Base-by-base conservation (phyloP, 2,797 vertebrate species). In the Octomys mimax region DNA sequence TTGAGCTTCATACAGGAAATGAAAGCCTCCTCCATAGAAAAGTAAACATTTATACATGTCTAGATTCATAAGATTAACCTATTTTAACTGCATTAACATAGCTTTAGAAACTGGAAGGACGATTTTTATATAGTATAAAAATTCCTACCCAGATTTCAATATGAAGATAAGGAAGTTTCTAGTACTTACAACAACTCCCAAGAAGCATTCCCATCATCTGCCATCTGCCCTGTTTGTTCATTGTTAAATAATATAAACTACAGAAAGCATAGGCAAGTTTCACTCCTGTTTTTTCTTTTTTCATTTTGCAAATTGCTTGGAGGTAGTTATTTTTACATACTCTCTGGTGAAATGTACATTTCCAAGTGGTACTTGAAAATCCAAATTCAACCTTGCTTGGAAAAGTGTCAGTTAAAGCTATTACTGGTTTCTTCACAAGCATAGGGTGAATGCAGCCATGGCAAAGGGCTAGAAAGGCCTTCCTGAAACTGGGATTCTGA, bases 1-100 rank as follows among this genome's bases (percentile, higher is more conserved):
- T 81, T 94, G 66, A 92, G n/a, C n/a, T 96, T 92, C 83, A 82
- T n/a, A 87, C 42, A 96, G 57, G 84, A 95, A 73, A 59, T 92
- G 21, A 87, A 86, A 87, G 39, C 77, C 54, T 68, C 11, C 42
- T 91, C n/a, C 91, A 2, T 80, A 78, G 82, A 80, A 80, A 95
- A 87, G 59, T 93, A 93, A 88, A 83, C 28, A 89, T 88, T 84
- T 85, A 46, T 61, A 93, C 84, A 93, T 89, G 18, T 91, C 46
- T 73, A 66, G 91, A 94, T 71, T 92, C 70, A 19, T 82, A 92
- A 80, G n/a, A 92, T 92, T 89, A 89, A 79, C n/a, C 77, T 61
- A n/a, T 90, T 88, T 68, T 91, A 70, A n/a, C 82, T 46, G 78
- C 13, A 62, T 66, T 92, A 85, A 77, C 83, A 89, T 52, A 81